Percentiles rank a stretch among this genome's conserved stretches.
These are phyloP conservation scores for Neodon shergylaensis DNA, from an alignment of 2,113 vertebrate species.

Conservation along the genomic window DNA sequence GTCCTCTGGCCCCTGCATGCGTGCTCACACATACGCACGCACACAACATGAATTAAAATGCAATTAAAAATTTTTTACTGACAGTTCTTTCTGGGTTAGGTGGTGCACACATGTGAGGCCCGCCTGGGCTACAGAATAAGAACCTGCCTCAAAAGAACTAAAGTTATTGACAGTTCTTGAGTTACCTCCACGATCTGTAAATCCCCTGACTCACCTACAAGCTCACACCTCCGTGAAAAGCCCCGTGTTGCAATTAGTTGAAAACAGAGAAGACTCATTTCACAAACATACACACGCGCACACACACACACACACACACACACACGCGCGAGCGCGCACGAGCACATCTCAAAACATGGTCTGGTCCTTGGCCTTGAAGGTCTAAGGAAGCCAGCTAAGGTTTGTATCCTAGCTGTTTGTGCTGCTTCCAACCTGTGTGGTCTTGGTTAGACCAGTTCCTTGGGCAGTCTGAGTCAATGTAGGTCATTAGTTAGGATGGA, in stretches of 20 bases:
- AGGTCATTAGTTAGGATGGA: background rate
- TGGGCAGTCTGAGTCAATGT: background rate
- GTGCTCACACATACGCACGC: background rate
- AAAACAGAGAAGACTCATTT: background rate
- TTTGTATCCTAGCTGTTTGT: background rate
- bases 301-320: no score
- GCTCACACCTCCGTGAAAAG: background rate
- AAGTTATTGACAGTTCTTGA: slow-evolving; percentile 15
- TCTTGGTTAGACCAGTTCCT: background rate
- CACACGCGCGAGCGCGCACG: fast-evolving
- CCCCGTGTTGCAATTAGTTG: background rate
- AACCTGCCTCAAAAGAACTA: background rate
- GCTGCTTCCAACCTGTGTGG: background rate
- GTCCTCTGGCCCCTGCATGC: background rate
- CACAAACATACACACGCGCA: background rate
- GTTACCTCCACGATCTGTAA: background rate
- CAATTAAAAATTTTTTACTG: background rate
- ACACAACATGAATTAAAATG: background rate
- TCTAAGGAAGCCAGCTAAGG: background rate
- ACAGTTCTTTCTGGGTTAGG: background rate
- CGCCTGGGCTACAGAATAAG: background rate
- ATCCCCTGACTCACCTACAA: background rate
- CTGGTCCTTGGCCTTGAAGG: background rate
- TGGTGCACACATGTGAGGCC: background rate
- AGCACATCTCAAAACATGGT: background rate